These are phyloP conservation scores for Catharus bicknelli DNA, from an alignment of 2,113 vertebrate species.

Conservation along the genomic window DNA sequence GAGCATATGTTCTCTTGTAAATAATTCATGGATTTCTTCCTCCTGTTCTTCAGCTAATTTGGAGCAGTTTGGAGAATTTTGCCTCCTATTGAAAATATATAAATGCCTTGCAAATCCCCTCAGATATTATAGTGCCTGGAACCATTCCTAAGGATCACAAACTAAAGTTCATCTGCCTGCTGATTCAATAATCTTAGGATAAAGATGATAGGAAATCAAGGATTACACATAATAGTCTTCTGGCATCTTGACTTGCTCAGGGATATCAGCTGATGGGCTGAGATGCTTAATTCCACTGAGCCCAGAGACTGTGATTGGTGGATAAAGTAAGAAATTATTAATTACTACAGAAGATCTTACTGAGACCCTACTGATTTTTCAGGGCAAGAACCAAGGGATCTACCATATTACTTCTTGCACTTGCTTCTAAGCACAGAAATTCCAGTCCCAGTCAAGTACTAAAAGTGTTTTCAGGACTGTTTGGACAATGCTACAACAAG, in stretches of 20 bases:
- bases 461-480: not conserved
- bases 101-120: not conserved
- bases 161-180: not conserved
- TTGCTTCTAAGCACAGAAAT: not conserved
- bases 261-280: constrained; percentile 4
- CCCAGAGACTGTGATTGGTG: not conserved
- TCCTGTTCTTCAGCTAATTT: constrained; percentile 13
- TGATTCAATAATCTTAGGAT: constrained; percentile 9
- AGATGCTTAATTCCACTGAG: not conserved
- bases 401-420: not conserved
- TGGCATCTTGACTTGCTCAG: not conserved
- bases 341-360: constrained; percentile 32
- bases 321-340: constrained; percentile 54
- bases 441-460: not conserved
- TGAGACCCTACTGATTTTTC: constrained; percentile 23
- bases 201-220: constrained; percentile 38
- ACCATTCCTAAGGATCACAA: not conserved
- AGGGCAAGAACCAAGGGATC: constrained; percentile 15
- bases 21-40: not conserved
- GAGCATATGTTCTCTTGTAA: not conserved
- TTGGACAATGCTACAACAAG: not conserved
- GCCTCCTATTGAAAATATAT: not conserved
- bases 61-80: not conserved
- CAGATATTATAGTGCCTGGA: not conserved
- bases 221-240: not conserved